Evolutionary conservation across 64 coral and sea anemone genomes (phyloP), one percentile per base, ranked within the genome.

Genomic region (Anthopleura sola): DNA sequence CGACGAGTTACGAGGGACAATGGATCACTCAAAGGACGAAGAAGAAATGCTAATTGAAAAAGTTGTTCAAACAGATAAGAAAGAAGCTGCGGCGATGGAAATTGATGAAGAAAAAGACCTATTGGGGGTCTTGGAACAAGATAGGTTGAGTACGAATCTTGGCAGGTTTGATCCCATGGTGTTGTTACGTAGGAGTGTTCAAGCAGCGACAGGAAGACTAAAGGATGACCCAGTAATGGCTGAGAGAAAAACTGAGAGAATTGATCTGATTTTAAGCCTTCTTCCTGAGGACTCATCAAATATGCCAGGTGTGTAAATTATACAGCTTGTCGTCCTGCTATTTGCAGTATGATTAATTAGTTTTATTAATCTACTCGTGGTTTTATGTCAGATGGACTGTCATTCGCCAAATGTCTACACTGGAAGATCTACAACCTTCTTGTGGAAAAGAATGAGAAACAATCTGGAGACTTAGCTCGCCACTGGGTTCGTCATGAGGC

Each of bases 121-220:
- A 79, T 3, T 47, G 3, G 19, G 37, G 44, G n/a, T 14, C 50
- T 53, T 53, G 50, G 54, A 38, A 71, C 66, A 33, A 71, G 66
- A 71, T 3, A 71, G 28, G 16, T 3, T 71, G 29, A 34, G 66
- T 32, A 2, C 15, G 0, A 79, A 33, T n/a, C 0, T 18, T 23
- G 76, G 16, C 24, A 79, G 37, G 37, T 79, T 79, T 79, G 76
- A 79, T 36, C 83, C 89, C 21, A 82, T 86, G 18, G 78, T 81
- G 24, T 49, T 95, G 23, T 24, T 95, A 36, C 86, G 85, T 24
- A 86, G 74, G 14, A 90, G 93, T 37, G 85, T 91, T 0, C 93
- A 95, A 34, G 93, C 93, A 50, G 93, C 93, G 37, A 81, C 89
- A 32, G 86, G 88, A 32, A 84, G 93, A 81, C 40, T 95, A 55